Evolutionary conservation across 1,140 invertebrate genomes (phyloP).

Genomic region (Stegodyphus dumicola): DNA sequence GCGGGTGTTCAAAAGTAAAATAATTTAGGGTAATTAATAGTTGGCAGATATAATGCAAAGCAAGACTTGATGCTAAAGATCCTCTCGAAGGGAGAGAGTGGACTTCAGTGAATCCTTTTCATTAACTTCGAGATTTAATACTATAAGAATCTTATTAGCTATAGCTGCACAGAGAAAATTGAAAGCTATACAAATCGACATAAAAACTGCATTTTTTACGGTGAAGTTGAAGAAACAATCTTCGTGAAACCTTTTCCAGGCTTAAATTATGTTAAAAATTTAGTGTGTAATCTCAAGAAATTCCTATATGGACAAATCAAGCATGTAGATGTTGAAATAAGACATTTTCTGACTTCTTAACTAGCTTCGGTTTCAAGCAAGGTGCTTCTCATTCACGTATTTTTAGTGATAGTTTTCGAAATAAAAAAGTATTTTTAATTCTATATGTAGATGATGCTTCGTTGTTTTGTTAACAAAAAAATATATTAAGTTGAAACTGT

Average conservation of each 20-base stretch:
- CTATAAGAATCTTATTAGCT: too few relatives aligned
- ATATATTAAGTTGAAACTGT: slow-evolving; percentile 15
- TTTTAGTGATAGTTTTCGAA: slow-evolving; percentile 6
- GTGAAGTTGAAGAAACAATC: slow-evolving; percentile 67
- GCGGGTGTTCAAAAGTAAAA: too few relatives aligned
- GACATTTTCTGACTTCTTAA: slow-evolving; percentile 48
- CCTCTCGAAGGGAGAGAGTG: too few relatives aligned
- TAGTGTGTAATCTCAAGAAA: slow-evolving; percentile 67
- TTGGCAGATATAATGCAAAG: too few relatives aligned
- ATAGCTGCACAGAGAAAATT: neutral
- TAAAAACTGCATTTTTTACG: neutral
- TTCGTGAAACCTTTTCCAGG: slow-evolving; percentile 64
- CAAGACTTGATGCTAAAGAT: too few relatives aligned
- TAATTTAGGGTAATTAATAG: too few relatives aligned
- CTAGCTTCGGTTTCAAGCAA: slow-evolving; percentile 13
- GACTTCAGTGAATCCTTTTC: too few relatives aligned
- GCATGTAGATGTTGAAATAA: slow-evolving; percentile 68
- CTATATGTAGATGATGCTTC: slow-evolving; percentile 64
- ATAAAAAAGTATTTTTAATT: slow-evolving; percentile 25
- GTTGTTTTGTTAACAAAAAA: neutral
- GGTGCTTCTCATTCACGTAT: slow-evolving; percentile 35
- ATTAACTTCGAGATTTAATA: too few relatives aligned
- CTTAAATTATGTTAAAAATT: neutral
- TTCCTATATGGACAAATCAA: slow-evolving; percentile 69
- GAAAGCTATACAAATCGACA: neutral